A percentile compares a stretch with the other conserved stretches of the same genome.
Conservation (phyloP, 2,797 vertebrate species). For the Crossoptilon crossoptilon region DNA sequence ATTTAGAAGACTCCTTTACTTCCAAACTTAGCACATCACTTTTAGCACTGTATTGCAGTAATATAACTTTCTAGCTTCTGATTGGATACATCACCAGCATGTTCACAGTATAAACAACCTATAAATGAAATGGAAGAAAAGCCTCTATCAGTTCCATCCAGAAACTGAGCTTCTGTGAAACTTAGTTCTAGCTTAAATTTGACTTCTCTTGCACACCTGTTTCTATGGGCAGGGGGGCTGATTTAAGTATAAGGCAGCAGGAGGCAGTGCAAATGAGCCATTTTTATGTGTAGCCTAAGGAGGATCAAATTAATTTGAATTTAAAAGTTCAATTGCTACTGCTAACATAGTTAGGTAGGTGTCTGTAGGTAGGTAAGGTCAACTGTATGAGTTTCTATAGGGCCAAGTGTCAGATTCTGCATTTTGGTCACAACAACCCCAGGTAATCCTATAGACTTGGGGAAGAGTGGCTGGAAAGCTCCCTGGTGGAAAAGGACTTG, state of each 20-base stretch:
- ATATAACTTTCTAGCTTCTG: not conserved
- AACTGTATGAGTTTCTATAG: too few species aligned
- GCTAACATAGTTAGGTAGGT: not conserved
- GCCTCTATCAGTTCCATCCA: not conserved
- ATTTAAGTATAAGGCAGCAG: not conserved
- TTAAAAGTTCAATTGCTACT: not conserved
- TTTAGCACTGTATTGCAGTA: not conserved
- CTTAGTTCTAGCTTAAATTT: not conserved
- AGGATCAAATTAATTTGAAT: not conserved
- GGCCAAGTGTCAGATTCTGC: too few species aligned
- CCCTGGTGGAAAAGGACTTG: too few species aligned
- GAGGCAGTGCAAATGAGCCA: not conserved
- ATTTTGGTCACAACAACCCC: too few species aligned
- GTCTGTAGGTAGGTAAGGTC: too few species aligned
- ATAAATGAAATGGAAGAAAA: not conserved
- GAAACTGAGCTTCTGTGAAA: not conserved
- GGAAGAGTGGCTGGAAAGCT: too few species aligned
- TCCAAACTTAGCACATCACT: not conserved
- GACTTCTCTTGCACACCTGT: not conserved
- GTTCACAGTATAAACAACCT: not conserved
- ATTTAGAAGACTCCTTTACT: not conserved
- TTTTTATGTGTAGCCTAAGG: not conserved
- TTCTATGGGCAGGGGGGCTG: not conserved
- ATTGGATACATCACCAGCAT: not conserved
- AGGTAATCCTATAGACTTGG: too few species aligned